Conservation (phyloP, 1,140 invertebrate genomes). For the Euschistus heros region DNA sequence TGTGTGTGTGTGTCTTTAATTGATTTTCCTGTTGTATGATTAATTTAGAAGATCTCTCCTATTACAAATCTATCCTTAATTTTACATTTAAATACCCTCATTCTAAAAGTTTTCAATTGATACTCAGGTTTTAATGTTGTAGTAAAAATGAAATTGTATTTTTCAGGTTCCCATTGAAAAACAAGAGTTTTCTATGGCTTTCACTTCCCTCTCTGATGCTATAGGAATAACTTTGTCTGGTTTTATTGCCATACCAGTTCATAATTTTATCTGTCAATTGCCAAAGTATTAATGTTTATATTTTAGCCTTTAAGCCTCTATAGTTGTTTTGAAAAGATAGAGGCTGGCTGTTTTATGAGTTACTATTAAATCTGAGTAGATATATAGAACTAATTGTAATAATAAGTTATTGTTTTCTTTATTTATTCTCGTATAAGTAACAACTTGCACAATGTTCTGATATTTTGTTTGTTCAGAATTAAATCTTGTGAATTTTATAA, state of each 20-base stretch:
- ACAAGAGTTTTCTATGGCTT: conserved; percentile 52
- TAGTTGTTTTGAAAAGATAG: no score
- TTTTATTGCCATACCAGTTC: conserved; percentile 57
- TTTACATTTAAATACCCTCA: neutral
- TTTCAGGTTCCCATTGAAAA: conserved; percentile 43
- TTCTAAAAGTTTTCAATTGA: neutral
- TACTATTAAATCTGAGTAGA: no score
- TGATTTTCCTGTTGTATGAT: neutral
- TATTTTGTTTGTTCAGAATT: no score
- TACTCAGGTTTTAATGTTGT: neutral
- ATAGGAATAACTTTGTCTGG: conserved; percentile 65
- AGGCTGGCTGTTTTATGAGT: no score
- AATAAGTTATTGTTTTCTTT: no score
- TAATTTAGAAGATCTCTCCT: neutral
- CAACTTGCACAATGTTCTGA: no score
- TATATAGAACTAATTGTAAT: no score
- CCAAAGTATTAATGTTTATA: conserved; percentile 30
- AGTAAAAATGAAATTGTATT: neutral
- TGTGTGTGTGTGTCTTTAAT: neutral
- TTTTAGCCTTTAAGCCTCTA: no score
- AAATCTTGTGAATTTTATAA: no score
- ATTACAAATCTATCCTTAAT: neutral
- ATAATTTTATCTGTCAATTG: conserved; percentile 57
- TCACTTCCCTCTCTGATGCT: conserved; percentile 59
- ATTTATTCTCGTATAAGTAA: no score